A percentile compares a stretch with the other conserved stretches of the same genome.
phyloP scores from a whole-genome alignment of 2,888 invertebrate genomes.

The Drosophila quasianomalipes region DNA sequence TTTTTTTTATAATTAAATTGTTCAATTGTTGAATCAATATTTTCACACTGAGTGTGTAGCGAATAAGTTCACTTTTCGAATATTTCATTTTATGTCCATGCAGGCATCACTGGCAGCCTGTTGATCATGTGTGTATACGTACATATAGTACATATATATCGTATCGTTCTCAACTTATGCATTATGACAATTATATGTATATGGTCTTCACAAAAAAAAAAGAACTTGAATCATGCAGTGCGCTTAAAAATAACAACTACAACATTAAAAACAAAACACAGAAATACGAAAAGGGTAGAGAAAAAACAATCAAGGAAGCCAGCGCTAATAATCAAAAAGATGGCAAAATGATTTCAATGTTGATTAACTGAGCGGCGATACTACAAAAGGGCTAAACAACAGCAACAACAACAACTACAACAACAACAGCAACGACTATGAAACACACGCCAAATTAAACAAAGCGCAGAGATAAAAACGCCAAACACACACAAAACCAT shows the following conservation, averaged over 20 bases:
- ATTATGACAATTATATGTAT: conserved; percentile 69
- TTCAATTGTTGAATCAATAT: background rate
- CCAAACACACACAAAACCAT: conserved; percentile 56
- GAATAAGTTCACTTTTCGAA: background rate
- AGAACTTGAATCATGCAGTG: conserved; percentile 67
- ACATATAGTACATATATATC: background rate
- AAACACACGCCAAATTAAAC: conserved; percentile 76
- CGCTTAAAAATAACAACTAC: conserved; percentile 43
- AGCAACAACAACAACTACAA: conserved; percentile 38
- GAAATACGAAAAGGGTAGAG: background rate
- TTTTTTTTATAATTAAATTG: background rate
- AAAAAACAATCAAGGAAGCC: conserved; percentile 52
- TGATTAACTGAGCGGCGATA: conserved; percentile 78
- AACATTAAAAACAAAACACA: conserved; percentile 23
- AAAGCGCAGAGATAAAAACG: conserved; percentile 62
- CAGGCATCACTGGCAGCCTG: background rate
- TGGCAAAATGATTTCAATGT: conserved; percentile 81
- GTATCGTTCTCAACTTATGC: conserved; percentile 38
- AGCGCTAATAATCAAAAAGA: conserved; percentile 77
- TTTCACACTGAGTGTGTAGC: background rate
- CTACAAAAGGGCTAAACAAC: conserved; percentile 72
- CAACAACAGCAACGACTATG: conserved; percentile 47
- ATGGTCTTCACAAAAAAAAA: conserved; percentile 50
- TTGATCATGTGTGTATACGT: background rate
- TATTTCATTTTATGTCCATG: background rate